Conservation (phyloP, 2,113 vertebrate genomes). For the Trinectes maculatus region DNA sequence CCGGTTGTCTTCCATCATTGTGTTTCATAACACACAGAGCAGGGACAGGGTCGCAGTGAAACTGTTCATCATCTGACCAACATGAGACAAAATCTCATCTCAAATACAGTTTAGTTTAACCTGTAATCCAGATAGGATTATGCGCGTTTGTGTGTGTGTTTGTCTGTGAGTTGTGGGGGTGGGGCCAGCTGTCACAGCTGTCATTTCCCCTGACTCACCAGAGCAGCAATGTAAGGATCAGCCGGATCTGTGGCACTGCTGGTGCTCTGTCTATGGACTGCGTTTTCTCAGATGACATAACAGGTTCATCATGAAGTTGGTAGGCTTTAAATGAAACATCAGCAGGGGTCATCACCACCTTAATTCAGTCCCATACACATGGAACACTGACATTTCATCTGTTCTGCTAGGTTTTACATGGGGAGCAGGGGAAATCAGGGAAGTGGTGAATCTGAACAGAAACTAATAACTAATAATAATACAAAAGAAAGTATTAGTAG, state of each 20-base stretch:
- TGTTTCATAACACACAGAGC: too few relatives aligned
- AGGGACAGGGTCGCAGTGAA: neutral
- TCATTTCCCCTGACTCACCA: constrained; percentile 42
- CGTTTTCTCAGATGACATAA: neutral
- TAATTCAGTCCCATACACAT: neutral
- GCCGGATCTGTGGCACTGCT: constrained; percentile 16
- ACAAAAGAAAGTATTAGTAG: too few relatives aligned
- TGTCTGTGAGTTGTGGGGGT: constrained; percentile 2
- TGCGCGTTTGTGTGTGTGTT: constrained; percentile 5
- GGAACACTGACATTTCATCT: too few relatives aligned
- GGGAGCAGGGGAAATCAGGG: too few relatives aligned
- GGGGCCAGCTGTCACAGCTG: constrained; percentile 22
- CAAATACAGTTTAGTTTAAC: constrained; percentile 32
- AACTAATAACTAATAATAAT: too few relatives aligned
- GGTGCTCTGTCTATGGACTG: neutral
- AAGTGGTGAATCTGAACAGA: too few relatives aligned
- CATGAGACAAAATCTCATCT: constrained; percentile 30
- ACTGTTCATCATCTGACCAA: neutral
- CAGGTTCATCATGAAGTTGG: neutral
- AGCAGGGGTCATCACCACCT: neutral
- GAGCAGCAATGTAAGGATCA: constrained; percentile 47
- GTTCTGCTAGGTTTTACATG: too few relatives aligned
- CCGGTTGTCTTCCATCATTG: neutral
- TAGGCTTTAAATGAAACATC: neutral
- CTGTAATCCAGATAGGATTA: constrained; percentile 46